phyloP scores from a whole-genome alignment of 2,797 vertebrate genomes.

The Rousettus madagascariensis region DNA sequence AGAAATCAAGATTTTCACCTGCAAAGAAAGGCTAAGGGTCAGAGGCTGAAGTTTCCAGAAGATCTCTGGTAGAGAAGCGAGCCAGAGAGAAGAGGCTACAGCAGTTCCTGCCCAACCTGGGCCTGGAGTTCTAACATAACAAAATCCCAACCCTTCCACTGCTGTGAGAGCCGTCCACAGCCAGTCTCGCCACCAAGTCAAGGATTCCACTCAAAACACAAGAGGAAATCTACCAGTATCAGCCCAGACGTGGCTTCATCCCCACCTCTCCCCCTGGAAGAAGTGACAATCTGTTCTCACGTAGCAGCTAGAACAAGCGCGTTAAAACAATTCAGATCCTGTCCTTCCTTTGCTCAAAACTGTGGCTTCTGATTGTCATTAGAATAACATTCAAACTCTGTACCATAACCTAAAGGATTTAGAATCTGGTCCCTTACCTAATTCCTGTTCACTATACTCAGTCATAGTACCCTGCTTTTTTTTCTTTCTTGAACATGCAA shows the following conservation, averaged over 20 bases:
- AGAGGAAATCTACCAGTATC: neutral
- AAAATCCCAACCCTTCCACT: neutral
- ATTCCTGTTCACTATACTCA: neutral
- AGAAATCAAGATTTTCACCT: neutral
- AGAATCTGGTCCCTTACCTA: neutral
- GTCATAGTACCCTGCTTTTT: neutral
- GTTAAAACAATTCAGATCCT: neutral
- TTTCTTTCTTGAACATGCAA: conserved; percentile 1
- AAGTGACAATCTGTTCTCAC: neutral
- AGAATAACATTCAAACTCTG: neutral
- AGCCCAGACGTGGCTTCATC: neutral
- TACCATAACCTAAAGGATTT: neutral
- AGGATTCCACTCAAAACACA: neutral
- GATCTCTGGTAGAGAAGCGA: neutral
- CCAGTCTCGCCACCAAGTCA: neutral
- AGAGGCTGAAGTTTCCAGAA: neutral
- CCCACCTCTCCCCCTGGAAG: neutral
- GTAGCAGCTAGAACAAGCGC: neutral
- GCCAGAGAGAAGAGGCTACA: neutral
- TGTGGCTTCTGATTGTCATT: neutral
- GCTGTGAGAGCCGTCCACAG: neutral
- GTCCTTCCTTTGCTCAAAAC: neutral
- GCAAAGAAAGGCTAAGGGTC: neutral
- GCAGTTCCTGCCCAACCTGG: neutral
- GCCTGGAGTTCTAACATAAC: neutral